Evolutionary conservation across 92 coral and sea anemone species (phyloP).

Genomic region (Blastomussa wellsi): DNA sequence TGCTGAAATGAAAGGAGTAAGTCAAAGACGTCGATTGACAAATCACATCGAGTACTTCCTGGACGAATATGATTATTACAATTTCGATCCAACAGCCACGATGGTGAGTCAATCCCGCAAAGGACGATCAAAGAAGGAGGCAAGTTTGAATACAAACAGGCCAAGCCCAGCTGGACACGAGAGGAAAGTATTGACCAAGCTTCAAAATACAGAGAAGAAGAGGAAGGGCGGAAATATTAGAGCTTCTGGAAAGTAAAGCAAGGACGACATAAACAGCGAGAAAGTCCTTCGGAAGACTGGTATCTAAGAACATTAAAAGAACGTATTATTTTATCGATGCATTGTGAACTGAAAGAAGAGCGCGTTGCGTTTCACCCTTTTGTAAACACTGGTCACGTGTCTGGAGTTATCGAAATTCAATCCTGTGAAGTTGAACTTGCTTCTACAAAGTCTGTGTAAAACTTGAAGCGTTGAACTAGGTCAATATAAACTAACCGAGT

Average conservation of each 20-base stretch:
- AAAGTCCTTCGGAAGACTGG: background rate
- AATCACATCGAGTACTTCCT: conserved; percentile 61
- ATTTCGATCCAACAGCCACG: conserved; percentile 58
- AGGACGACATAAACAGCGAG: background rate
- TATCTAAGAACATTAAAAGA: background rate
- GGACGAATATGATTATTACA: conserved; percentile 89
- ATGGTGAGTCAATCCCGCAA: conserved; percentile 71
- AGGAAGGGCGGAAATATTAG: conserved; percentile 29
- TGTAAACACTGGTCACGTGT: background rate
- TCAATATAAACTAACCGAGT: background rate
- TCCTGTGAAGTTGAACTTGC: background rate
- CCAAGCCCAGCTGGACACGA: conserved; percentile 90
- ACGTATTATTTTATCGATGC: background rate
- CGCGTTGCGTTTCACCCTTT: background rate
- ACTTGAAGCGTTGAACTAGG: background rate
- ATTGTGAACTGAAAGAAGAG: background rate
- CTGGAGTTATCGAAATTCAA: background rate
- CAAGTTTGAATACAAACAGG: conserved; percentile 85
- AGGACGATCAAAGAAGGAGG: conserved; percentile 83
- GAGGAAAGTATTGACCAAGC: conserved; percentile 72
- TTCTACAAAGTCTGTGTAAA: background rate
- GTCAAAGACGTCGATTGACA: conserved; percentile 59
- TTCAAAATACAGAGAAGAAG: conserved; percentile 87
- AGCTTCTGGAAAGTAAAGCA: conserved; percentile 18
- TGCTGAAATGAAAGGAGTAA: conserved; percentile 65